Evolutionary conservation across 1,140 invertebrate genomes (phyloP), one percentile per base, ranked within the genome.

Genomic region (Drosophila jambulina): DNA sequence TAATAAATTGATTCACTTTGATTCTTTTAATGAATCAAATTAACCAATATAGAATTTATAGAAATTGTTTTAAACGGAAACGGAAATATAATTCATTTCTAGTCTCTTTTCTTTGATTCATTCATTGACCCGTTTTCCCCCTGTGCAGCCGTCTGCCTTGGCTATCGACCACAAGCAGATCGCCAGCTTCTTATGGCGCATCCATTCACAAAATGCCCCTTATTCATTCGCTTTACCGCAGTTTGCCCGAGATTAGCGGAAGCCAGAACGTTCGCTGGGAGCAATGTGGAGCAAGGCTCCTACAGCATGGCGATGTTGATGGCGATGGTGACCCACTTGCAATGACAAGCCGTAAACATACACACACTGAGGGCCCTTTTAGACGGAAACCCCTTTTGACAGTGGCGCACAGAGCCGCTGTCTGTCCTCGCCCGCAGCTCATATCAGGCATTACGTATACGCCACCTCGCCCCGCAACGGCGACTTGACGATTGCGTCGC

Each of bases 381-480:
- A 56, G 62, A 3, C 23, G 34, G 21, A 38, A 53, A n/a, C 13
- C 46, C 59, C 65, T 17, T 36, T 25, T 38, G 53, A 38, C 34
- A 10, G n/a, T 7, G 34, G 9, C 34, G 2, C 19, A n/a, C 23
- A 40, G 40, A 48, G 49, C 45, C 46, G 15, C 25, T 74, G 23
- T 38, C 56, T 45, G 13, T 42, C 40, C 27, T 27, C 61, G 19
- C 78, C 56, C 29, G 59, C 49, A 49, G 49, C 56, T 65, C 62
- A 48, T 78, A 78, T 82, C 74, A 70, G 62, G 42, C 62, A 67
- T 85, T 85, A 85, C 82, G 82, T 85, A 85, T 85, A 81, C 82
- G 82, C 75, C 84, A 60, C 67, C 59, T 68, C 70, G 76, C 65
- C 67, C 45, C 77, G 49, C 34, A 45, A 38, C 29, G 51, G 29